phyloP scores from a whole-genome alignment of 1,140 invertebrate species.

The Euwallacea fornicatus region DNA sequence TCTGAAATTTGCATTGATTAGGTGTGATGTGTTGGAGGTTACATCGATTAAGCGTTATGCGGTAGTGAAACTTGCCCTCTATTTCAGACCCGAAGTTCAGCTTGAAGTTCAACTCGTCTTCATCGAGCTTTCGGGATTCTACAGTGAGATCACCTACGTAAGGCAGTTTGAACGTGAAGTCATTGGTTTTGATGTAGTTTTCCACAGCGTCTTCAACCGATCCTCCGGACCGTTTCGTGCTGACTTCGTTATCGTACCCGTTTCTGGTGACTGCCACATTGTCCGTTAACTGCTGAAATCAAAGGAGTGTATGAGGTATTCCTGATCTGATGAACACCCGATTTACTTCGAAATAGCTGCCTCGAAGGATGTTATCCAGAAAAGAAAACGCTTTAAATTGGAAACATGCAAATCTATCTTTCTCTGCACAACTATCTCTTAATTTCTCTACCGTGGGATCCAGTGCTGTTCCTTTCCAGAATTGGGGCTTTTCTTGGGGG shows the following conservation, averaged over 20 bases:
- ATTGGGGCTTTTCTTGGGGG: slow-evolving; percentile 57
- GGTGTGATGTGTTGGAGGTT: neutral
- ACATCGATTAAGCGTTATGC: neutral
- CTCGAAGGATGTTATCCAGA: slow-evolving; percentile 74
- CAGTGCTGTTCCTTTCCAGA: slow-evolving; percentile 70
- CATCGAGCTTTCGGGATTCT: slow-evolving; percentile 72
- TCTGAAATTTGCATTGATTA: slow-evolving; percentile 36
- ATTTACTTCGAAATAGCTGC: slow-evolving; percentile 68
- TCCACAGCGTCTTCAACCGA: slow-evolving; percentile 69
- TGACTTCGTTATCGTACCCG: slow-evolving; percentile 62
- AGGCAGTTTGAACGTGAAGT: slow-evolving; percentile 74
- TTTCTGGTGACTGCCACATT: slow-evolving; percentile 73
- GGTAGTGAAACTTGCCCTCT: slow-evolving; percentile 40
- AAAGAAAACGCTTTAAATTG: slow-evolving; percentile 79
- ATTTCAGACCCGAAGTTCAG: slow-evolving; percentile 67
- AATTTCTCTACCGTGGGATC: slow-evolving; percentile 73
- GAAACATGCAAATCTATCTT: slow-evolving; percentile 77
- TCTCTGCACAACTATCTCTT: slow-evolving; percentile 66
- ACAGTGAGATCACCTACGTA: slow-evolving; percentile 69
- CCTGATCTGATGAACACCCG: neutral
- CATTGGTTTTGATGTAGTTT: slow-evolving; percentile 72
- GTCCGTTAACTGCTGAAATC: slow-evolving; percentile 62
- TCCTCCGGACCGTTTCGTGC: slow-evolving; percentile 57
- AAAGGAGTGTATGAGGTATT: neutral
- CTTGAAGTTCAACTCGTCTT: slow-evolving; percentile 71